Base-by-base conservation (phyloP, 2,888 invertebrate species). In the Automeris io region DNA sequence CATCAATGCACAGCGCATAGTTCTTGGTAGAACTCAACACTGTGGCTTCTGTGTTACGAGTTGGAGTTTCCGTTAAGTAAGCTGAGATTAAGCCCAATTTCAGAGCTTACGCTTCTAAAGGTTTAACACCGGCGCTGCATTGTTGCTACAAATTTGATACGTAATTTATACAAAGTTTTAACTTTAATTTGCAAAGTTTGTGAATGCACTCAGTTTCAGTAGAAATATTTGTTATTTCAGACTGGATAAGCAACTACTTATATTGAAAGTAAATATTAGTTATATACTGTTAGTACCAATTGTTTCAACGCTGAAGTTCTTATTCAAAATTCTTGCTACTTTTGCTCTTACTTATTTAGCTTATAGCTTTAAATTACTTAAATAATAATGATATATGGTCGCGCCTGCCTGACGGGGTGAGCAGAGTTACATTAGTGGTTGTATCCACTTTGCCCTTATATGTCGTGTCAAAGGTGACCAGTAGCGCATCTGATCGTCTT, bases 81-180 rank as follows among this genome's bases (percentile, higher is more conserved):
- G 72, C 72, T 63, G 62, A 66, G 68, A 72, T 70, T 75, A 70
- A 71, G 63, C 64, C 68, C 72, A 75, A 76, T 76, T 78, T 70
- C 51, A 46, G 51, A 57, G 70, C 68, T 72, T 66, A 70, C 57
- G 58, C 61, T 65, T 62, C 61, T 59, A 61, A 66, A 70, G 62
- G 67, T 66, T 71, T 66, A 60, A 50, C 56, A 54, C 46, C 37
- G 44, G 43, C 45, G 51, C 41, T 61, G 61, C 65, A 59, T 61
- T 59, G 63, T 61, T 66, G 25, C 21, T 25, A 25, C 40, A 25
- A 34, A 19, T 37, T 33, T 42, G 29, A 19, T 37, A 34, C 32
- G 24, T 22, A 35, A 13, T 21, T 33, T 22, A 26, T 26, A 13
- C 23, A 19, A 18, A 38, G 29, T 33, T 25, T 19, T 18, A 8